Percentiles rank a stretch among this genome's conserved stretches.
Evolutionary conservation across 2,888 invertebrate genomes (phyloP).

Genomic region (Allolobophora icterica): DNA sequence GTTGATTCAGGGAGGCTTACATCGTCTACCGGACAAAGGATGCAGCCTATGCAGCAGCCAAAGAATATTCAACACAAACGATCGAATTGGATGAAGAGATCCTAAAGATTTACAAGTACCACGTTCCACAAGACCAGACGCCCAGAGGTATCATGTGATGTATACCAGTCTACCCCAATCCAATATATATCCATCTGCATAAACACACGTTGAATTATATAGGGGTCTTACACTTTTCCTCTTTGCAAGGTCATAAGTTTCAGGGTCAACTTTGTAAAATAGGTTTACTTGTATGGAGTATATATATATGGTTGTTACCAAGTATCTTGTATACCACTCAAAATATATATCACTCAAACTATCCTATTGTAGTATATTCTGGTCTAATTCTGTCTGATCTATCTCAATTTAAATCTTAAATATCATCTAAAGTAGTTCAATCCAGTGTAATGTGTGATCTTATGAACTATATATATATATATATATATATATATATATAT

Average conservation of each 20-base stretch:
- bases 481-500: not conserved
- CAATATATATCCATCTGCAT: not conserved
- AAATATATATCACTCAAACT: no score
- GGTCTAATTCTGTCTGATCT: not conserved
- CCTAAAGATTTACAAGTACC: slow-evolving; percentile 38
- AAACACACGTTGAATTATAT: no score
- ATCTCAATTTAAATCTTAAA: not conserved
- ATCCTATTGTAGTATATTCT: not conserved
- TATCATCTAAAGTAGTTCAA: not conserved
- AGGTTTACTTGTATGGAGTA: no score
- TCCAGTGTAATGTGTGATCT: not conserved
- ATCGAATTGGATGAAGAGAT: slow-evolving; percentile 36
- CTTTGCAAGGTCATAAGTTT: no score
- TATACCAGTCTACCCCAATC: not conserved
- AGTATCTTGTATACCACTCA: no score
- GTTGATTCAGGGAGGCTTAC: slow-evolving; percentile 35
- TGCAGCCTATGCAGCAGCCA: slow-evolving; percentile 14
- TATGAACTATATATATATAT: no score
- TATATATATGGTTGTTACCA: no score
- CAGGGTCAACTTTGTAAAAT: no score
- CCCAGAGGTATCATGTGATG: not conserved
- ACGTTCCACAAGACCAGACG: slow-evolving; percentile 34
- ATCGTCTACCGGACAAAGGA: slow-evolving; percentile 35
- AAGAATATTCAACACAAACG: slow-evolving; percentile 6
- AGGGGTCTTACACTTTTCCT: no score